Conservation (phyloP, 1,140 invertebrate genomes). For the Venturia canescens region DNA sequence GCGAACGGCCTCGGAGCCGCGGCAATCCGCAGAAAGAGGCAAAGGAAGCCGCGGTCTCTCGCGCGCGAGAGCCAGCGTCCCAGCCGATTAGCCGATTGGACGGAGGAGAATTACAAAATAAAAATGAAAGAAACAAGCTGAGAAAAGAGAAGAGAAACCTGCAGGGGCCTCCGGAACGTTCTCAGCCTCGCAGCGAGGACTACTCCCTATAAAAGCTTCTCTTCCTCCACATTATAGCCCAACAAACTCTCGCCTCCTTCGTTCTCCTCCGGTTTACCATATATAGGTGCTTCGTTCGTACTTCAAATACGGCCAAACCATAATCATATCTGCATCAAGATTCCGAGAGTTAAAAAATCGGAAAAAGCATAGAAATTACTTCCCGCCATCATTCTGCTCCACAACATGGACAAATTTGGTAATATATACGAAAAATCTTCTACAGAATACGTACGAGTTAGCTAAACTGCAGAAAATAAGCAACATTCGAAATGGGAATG, state of each 20-base stretch:
- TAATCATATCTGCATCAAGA: background rate
- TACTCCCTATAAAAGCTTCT: slow-evolving; percentile 31
- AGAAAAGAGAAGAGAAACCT: slow-evolving; percentile 17
- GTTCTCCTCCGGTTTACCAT: background rate
- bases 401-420: too few relatives aligned
- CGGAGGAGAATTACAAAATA: slow-evolving; percentile 23
- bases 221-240: slow-evolving; percentile 19
- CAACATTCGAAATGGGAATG: too few relatives aligned
- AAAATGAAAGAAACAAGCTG: slow-evolving; percentile 20
- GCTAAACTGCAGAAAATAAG: too few relatives aligned
- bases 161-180: slow-evolving; percentile 13
- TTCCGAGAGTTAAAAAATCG: slow-evolving; percentile 20
- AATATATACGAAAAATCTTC: too few relatives aligned
- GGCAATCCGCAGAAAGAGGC: slow-evolving; percentile 39
- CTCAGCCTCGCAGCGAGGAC: slow-evolving; percentile 6
- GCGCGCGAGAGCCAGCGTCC: slow-evolving; percentile 10
- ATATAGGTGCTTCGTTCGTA: slow-evolving; percentile 43
- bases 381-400: background rate
- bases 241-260: slow-evolving; percentile 16
- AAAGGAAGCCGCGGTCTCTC: slow-evolving; percentile 43
- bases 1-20: slow-evolving; percentile 46
- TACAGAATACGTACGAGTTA: too few relatives aligned
- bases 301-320: slow-evolving; percentile 26
- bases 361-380: background rate
- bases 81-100: slow-evolving; percentile 55